Percentiles rank a stretch among this genome's conserved stretches.
Evolutionary conservation across 2,113 vertebrate genomes (phyloP).

Genomic region (Montifringilla adamsi): DNA sequence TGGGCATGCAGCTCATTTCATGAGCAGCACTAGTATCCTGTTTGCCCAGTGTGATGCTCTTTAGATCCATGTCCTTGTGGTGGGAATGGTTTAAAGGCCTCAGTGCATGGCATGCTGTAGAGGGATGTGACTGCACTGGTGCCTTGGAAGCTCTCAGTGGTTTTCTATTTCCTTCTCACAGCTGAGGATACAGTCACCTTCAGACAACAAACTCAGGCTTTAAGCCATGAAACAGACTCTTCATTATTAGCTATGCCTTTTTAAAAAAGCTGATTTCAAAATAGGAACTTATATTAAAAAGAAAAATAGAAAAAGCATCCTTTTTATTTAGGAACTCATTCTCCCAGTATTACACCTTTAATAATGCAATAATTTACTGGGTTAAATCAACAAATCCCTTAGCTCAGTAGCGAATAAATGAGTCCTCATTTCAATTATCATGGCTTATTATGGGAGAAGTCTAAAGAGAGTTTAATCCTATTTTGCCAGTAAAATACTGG

Average conservation of each 20-base stretch:
- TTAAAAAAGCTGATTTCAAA: not conserved
- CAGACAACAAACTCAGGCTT: not conserved
- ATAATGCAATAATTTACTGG: not conserved
- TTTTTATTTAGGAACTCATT: not conserved
- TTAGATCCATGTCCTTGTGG: not conserved
- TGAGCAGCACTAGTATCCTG: not conserved
- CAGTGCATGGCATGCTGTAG: not conserved
- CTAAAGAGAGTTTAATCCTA: not conserved
- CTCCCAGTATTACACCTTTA: not conserved
- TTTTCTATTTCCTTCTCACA: not conserved
- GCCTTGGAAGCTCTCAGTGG: not conserved
- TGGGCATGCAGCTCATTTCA: not conserved
- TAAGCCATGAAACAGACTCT: not conserved
- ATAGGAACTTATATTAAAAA: not conserved
- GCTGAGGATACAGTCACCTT: not conserved
- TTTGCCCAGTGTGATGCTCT: not conserved
- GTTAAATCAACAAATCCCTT: not conserved
- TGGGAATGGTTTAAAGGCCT: not conserved
- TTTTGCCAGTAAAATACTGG: not conserved
- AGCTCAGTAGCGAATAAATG: not conserved
- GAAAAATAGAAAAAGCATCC: not conserved
- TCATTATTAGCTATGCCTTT: not conserved
- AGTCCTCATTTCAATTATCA: not conserved
- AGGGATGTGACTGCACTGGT: not conserved
- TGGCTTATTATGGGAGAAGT: not conserved